Conservation (phyloP, 2,797 vertebrate genomes). For the Darevskia mixta region DNA sequence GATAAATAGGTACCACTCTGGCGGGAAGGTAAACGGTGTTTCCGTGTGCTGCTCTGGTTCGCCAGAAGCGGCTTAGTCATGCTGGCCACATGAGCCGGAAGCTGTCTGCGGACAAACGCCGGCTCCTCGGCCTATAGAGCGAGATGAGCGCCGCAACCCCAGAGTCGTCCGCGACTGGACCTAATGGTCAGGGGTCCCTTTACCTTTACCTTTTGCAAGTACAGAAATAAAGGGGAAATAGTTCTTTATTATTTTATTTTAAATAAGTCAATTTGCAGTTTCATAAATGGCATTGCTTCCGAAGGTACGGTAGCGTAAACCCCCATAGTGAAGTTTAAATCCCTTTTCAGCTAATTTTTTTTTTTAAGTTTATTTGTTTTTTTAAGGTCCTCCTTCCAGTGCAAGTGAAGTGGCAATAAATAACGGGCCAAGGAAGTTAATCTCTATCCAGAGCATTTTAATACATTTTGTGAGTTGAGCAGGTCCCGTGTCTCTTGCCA, state of each 20-base stretch:
- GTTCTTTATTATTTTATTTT: constrained; percentile 19
- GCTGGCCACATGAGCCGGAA: no score
- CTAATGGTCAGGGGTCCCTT: no score
- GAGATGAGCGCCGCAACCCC: no score
- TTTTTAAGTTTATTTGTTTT: not conserved
- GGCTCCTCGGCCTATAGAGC: no score
- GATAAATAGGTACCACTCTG: no score
- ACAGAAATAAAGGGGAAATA: constrained; percentile 12
- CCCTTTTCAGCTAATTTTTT: constrained; percentile 36
- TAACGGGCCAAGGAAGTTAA: constrained; percentile 55
- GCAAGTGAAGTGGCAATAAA: constrained; percentile 54
- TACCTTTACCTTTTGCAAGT: not conserved
- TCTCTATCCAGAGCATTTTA: constrained; percentile 43
- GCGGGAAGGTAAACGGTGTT: no score
- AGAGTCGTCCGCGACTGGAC: no score
- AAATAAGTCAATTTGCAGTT: constrained; percentile 5
- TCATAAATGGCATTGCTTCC: constrained; percentile 26
- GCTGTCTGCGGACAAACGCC: no score
- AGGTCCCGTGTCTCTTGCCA: constrained; percentile 52
- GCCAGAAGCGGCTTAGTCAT: no score
- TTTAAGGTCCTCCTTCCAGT: constrained; percentile 19
- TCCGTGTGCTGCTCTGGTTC: no score
- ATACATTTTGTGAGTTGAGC: constrained; percentile 48
- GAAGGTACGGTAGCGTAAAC: constrained; percentile 9
- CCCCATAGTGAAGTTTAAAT: not conserved